These are phyloP conservation scores for Mus spretus DNA, from an alignment of 2,797 vertebrate species.

Conservation along the genomic window DNA sequence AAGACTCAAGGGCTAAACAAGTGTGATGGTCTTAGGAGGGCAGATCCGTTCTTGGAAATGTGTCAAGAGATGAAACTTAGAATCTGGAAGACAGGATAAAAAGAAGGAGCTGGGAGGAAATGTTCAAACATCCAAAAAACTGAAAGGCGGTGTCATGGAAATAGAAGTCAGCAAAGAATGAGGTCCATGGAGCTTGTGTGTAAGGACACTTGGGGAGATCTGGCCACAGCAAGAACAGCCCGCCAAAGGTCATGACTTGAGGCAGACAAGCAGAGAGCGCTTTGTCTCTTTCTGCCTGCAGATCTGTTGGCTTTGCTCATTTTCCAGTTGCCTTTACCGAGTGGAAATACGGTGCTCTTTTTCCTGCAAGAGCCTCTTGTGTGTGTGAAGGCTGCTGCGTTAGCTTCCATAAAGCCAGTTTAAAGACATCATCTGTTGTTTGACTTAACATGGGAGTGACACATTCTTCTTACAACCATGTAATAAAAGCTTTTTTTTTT, in stretches of 20 bases:
- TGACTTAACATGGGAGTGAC: constrained; percentile 66
- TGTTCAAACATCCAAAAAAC: constrained; percentile 36
- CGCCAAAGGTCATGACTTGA: not conserved
- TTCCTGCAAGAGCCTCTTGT: constrained; percentile 53
- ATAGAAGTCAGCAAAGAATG: constrained; percentile 37
- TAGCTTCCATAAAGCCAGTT: constrained; percentile 52
- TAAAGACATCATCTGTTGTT: constrained; percentile 76
- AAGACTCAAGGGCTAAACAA: not conserved
- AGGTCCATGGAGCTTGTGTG: constrained; percentile 3
- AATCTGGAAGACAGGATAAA: constrained; percentile 63
- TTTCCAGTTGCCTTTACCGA: constrained; percentile 61
- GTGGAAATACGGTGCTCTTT: constrained; percentile 23
- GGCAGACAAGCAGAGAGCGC: not conserved
- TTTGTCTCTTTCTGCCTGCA: not conserved
- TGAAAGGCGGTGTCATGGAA: constrained; percentile 42
- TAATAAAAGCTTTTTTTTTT: constrained; percentile 59
- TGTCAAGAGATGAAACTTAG: constrained; percentile 58
- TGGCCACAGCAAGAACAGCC: not conserved
- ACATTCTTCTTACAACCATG: constrained; percentile 71
- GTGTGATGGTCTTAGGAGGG: constrained; percentile 17
- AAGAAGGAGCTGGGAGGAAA: constrained; percentile 23
- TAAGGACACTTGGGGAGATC: not conserved
- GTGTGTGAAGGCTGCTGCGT: constrained; percentile 57
- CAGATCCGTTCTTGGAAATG: constrained; percentile 41
- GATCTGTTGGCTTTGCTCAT: constrained; percentile 46